Conservation (phyloP, 2,888 invertebrate genomes). For the Lamellibrachia columna region DNA sequence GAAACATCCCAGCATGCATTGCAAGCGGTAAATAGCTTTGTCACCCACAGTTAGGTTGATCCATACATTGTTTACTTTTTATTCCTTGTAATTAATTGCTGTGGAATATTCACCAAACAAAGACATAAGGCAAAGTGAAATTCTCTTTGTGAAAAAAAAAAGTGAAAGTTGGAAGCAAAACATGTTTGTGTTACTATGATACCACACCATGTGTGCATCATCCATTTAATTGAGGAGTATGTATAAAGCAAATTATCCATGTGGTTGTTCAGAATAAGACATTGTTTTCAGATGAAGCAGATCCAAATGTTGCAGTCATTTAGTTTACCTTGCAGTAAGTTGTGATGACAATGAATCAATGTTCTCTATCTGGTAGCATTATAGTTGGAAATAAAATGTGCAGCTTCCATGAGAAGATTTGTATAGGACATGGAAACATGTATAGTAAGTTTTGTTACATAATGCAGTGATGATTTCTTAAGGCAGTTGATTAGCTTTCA, state of each 20-base stretch:
- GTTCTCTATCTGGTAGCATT: background rate
- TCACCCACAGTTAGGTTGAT: background rate
- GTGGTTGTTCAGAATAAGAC: background rate
- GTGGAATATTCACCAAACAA: background rate
- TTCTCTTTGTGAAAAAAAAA: no score
- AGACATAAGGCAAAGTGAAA: background rate
- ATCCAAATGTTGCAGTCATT: background rate
- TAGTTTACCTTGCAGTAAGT: background rate
- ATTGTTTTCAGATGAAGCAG: background rate
- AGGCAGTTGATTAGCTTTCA: background rate
- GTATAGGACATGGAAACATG: background rate
- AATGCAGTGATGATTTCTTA: background rate
- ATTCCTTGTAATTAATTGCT: background rate
- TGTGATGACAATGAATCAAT: background rate
- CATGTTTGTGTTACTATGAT: background rate
- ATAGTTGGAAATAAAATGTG: background rate
- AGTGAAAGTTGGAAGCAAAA: background rate
- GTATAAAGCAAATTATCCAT: background rate
- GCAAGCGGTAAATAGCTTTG: conserved; percentile 51
- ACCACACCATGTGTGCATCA: background rate
- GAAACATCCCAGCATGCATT: conserved; percentile 57
- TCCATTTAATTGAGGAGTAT: background rate
- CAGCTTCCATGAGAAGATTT: background rate
- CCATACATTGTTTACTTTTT: background rate
- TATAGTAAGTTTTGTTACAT: background rate